Evolutionary conservation across 2,797 vertebrate genomes (phyloP).

Genomic region (Mormyrops boulengeri): DNA sequence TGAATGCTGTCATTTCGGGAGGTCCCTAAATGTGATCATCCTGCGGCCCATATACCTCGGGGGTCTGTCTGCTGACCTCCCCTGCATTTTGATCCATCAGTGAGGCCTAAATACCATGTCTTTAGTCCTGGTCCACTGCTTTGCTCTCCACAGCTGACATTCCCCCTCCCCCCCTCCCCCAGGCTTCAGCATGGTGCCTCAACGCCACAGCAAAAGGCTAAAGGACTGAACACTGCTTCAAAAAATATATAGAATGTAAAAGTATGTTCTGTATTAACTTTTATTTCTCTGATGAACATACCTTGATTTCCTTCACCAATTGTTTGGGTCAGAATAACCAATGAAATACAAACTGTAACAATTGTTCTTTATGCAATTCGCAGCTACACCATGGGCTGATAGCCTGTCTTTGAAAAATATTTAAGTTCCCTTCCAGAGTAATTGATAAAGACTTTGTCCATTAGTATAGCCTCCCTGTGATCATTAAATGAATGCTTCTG

Average conservation of each 20-base stretch:
- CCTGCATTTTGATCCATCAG: conserved; percentile 37
- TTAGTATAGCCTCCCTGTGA: neutral
- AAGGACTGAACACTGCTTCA: neutral
- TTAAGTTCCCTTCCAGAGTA: neutral
- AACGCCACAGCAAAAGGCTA: neutral
- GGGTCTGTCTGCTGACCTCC: conserved; percentile 28
- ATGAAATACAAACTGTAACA: neutral
- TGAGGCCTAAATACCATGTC: conserved; percentile 29
- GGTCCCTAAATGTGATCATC: conserved; percentile 6
- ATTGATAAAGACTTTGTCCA: neutral
- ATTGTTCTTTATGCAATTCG: neutral
- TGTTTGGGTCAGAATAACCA: neutral
- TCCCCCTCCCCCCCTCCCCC: neutral
- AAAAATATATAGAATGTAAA: neutral
- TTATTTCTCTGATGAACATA: neutral
- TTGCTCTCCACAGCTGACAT: conserved; percentile 22
- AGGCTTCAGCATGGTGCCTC: neutral
- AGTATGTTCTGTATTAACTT: neutral
- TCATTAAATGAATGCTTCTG: neutral
- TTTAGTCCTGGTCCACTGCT: conserved; percentile 25
- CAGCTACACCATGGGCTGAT: neutral
- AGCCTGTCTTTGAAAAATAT: neutral
- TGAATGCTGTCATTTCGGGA: neutral
- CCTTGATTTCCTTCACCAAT: neutral
- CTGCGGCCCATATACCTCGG: conserved; percentile 30